Evolutionary conservation across 2,888 invertebrate genomes (phyloP), one percentile per base, ranked within the genome.

Genomic region (Dendrolimus pini): DNA sequence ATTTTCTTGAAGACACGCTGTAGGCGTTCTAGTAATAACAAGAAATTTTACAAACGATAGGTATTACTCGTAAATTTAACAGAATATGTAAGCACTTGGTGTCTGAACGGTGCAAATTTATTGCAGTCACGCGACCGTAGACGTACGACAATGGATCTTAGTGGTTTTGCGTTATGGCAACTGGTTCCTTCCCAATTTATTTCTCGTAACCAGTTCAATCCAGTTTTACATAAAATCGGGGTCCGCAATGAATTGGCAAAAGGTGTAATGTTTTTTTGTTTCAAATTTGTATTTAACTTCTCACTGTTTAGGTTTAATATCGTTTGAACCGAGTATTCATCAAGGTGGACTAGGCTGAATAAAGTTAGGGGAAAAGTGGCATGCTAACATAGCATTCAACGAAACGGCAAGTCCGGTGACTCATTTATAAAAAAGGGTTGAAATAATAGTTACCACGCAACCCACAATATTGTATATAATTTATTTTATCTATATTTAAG

Each of bases 171-270:
- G 55, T 52, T 55, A 59, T 54, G 54, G 54, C 59, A 63, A 65
- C 70, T 64, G 66, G 65, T 67, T 68, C 59, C 64, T 61, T 60
- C 62, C 66, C 61, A 68, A 68, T 71, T 66, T 64, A 66, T 64
- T 65, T 65, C 65, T 71, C 60, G 63, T 54, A 70, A 69, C 72
- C 71, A 67, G 74, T 71, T 70, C 57, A 61, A 64, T 67, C 67
- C 68, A 62, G 69, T 70, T 67, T 54, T 42, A 18, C 47, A 55
- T 42, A 58, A 55, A 58, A 58, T 58, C 30, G 58, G 55, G 55
- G 53, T 42, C 14, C 41, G 41, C 54, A n/a, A 12, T 12, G 10
- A 41, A 55, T 47, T 47, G 47, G 47, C 47, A 12, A 47, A 47
- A 6, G 30, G 30, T 6, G 30, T 30, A 30, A 30, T 47, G 9